Percentiles rank a stretch among this genome's conserved stretches.
Conservation (phyloP, 2,797 vertebrate species). For the Chloroceryle inda region DNA sequence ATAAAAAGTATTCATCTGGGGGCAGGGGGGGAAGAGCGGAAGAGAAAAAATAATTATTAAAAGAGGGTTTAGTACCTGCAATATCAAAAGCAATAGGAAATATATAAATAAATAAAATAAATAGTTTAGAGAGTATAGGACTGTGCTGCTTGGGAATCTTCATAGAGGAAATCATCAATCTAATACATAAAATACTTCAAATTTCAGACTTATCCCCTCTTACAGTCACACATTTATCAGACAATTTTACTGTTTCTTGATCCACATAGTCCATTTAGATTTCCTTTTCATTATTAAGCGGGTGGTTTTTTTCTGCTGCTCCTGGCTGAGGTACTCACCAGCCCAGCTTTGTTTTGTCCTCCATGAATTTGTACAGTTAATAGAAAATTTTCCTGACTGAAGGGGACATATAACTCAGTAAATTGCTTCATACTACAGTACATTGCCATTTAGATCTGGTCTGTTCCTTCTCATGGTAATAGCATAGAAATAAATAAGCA, state of each 20-base stretch:
- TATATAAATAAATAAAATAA: not conserved
- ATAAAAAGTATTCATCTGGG: not conserved
- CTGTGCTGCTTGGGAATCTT: not conserved
- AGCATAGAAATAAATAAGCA: slow-evolving; percentile 68
- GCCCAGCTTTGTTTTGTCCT: not conserved
- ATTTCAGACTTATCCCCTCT: not conserved
- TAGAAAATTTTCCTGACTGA: slow-evolving; percentile 42
- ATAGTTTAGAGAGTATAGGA: not conserved
- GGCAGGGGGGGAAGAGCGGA: fast-evolving
- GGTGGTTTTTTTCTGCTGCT: not conserved
- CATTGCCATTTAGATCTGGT: slow-evolving; percentile 53
- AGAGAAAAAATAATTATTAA: not conserved
- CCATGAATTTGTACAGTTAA: slow-evolving; percentile 6
- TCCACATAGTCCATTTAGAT: not conserved
- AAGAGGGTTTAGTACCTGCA: not conserved
- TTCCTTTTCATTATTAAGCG: not conserved
- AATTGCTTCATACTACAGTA: slow-evolving; percentile 71
- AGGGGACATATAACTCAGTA: slow-evolving; percentile 55
- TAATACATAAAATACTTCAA: fast-evolving
- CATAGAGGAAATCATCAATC: not conserved
- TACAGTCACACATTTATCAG: not conserved
- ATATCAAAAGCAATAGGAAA: not conserved
- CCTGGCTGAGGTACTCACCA: not conserved
- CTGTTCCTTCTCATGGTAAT: slow-evolving; percentile 67
- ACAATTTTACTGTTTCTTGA: not conserved